Conservation (phyloP, 2,888 invertebrate species). For the Drosophila seclusa region DNA sequence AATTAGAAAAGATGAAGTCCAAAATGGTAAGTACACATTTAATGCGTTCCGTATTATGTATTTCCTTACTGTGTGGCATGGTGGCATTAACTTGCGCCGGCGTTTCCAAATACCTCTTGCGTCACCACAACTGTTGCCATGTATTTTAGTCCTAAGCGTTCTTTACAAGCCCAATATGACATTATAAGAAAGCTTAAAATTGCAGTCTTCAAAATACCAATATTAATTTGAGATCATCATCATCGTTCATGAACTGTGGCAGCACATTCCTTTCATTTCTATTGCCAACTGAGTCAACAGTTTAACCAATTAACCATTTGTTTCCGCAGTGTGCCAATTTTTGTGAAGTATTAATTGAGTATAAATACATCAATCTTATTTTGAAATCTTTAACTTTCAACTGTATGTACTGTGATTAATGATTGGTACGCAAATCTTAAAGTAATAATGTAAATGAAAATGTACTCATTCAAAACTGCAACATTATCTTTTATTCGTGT, state of each 20-base stretch:
- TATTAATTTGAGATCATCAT: neutral
- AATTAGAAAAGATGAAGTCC: slow-evolving; percentile 91
- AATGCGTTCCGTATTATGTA: slow-evolving; percentile 14
- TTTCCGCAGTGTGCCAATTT: neutral
- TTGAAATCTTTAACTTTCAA: neutral
- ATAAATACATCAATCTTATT: neutral
- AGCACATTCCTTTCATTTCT: neutral
- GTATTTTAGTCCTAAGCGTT: neutral
- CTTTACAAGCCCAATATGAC: slow-evolving; percentile 1
- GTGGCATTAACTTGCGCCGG: slow-evolving; percentile 1
- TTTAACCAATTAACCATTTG: neutral
- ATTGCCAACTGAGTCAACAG: neutral
- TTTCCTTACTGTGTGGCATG: slow-evolving; percentile 4
- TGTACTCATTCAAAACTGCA: neutral
- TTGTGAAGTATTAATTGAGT: neutral
- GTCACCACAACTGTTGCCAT: neutral
- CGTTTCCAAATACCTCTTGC: neutral
- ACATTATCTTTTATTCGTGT: slow-evolving; percentile 2
- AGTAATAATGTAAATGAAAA: neutral
- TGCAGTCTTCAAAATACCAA: neutral
- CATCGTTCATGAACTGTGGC: neutral
- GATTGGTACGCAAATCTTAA: neutral
- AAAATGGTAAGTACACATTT: slow-evolving; percentile 89
- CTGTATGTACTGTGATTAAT: neutral
- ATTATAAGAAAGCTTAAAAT: neutral